These are phyloP conservation scores for Crocidura indochinensis DNA, from an alignment of 2,797 vertebrate species.

Conservation along the genomic window DNA sequence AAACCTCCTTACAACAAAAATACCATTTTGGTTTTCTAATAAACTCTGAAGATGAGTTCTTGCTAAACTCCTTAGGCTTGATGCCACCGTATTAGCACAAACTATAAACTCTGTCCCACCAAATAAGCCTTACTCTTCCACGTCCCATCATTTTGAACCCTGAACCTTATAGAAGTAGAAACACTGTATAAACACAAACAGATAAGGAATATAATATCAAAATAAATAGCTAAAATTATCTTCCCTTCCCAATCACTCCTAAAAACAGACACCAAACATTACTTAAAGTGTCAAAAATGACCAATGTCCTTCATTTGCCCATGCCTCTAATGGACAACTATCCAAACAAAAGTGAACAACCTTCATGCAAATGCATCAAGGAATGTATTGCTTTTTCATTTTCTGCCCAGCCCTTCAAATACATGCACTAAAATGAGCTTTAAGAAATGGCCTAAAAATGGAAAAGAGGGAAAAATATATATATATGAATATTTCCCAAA, in stretches of 20 bases:
- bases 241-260: conserved; percentile 81
- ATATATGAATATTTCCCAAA: conserved; percentile 87
- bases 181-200: conserved; percentile 78
- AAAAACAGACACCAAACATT: conserved; percentile 83
- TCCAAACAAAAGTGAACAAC: conserved; percentile 79
- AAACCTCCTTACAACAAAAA: conserved; percentile 75
- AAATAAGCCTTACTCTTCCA: conserved; percentile 64
- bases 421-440: conserved; percentile 84
- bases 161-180: conserved; percentile 81
- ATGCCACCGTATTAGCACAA: conserved; percentile 63
- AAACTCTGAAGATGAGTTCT: conserved; percentile 71
- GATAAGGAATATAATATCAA: conserved; percentile 67
- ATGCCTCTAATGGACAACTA: conserved; percentile 83
- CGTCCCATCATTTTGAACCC: conserved; percentile 76
- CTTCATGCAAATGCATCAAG: conserved; percentile 88
- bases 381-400: conserved; percentile 87
- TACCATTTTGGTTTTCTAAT: conserved; percentile 78
- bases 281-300: conserved; percentile 82
- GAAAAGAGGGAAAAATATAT: conserved; percentile 81
- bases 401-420: conserved; percentile 86
- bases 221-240: conserved; percentile 85
- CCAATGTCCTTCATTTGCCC: conserved; percentile 83
- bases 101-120: conserved; percentile 54
- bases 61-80: conserved; percentile 54
- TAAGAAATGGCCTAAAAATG: conserved; percentile 87